A percentile compares a stretch with the other conserved stretches of the same genome.
These are phyloP conservation scores for Tragopan temminckii DNA, from an alignment of 2,797 vertebrate genomes.

Conservation along the genomic window DNA sequence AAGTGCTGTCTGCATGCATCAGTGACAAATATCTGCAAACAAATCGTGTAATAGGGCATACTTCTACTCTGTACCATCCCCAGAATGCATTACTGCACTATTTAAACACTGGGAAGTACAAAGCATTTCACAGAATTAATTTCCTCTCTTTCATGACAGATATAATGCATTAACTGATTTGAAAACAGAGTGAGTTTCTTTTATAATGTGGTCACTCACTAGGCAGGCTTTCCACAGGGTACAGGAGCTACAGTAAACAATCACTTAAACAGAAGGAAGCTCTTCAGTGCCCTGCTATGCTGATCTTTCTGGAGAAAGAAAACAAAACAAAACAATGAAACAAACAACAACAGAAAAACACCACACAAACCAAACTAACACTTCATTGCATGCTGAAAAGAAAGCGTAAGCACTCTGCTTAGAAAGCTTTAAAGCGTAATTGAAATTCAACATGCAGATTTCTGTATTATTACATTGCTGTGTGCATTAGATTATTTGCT, in stretches of 20 bases:
- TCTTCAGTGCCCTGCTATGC: constrained; percentile 11
- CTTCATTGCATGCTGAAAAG: constrained; percentile 50
- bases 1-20: neutral
- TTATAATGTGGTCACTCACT: neutral
- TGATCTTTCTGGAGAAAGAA: constrained; percentile 24
- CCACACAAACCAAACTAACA: neutral
- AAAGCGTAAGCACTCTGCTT: constrained; percentile 48
- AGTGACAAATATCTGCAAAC: constrained; percentile 19
- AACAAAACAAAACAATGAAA: neutral
- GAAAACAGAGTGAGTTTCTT: constrained; percentile 11
- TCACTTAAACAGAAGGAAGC: constrained; percentile 40
- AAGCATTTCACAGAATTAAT: constrained; percentile 49
- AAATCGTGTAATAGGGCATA: neutral
- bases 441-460: constrained; percentile 71
- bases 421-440: constrained; percentile 60
- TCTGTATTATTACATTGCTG: constrained; percentile 67
- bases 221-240: constrained; percentile 40
- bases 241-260: constrained; percentile 40
- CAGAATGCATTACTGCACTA: neutral
- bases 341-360: neutral
- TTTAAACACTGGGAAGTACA: constrained; percentile 33
- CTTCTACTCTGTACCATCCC: neutral
- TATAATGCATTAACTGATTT: constrained; percentile 20
- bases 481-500: constrained; percentile 70
- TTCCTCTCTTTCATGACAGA: constrained; percentile 37